These are phyloP conservation scores for Cygnus buccinator DNA, from an alignment of 2,113 vertebrate species.

Conservation along the genomic window DNA sequence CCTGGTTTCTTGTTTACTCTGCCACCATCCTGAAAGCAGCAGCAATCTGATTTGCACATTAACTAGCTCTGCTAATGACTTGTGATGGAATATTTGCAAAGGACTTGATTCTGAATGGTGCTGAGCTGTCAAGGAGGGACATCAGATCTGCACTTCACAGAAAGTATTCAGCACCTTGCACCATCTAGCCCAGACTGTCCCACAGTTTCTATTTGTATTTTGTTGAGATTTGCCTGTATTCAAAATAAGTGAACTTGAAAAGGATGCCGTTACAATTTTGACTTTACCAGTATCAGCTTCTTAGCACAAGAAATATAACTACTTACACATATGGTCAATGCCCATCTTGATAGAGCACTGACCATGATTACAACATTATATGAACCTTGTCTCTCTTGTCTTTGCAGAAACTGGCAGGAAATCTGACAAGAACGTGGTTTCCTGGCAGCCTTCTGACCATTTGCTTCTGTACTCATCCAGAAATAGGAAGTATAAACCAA, in stretches of 20 bases:
- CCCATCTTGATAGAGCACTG: not conserved
- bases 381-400: not conserved
- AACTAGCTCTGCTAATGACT: not conserved
- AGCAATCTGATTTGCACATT: not conserved
- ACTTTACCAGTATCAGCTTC: not conserved
- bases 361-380: not conserved
- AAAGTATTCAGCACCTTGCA: not conserved
- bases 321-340: not conserved
- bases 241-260: not conserved
- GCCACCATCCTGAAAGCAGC: not conserved
- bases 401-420: not conserved
- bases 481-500: constrained; percentile 7
- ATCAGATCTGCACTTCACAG: not conserved
- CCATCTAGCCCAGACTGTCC: not conserved
- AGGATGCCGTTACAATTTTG: not conserved
- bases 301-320: not conserved
- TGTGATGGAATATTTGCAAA: not conserved
- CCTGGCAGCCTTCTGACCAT: not conserved
- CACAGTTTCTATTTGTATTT: not conserved
- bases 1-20: not conserved
- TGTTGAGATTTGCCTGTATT: not conserved
- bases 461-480: not conserved
- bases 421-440: constrained; percentile 16
- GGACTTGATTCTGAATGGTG: not conserved
- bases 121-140: not conserved